Evolutionary conservation across 2,888 invertebrate species (phyloP), one percentile per base, ranked within the genome.

Genomic region (Gortyna flavago): DNA sequence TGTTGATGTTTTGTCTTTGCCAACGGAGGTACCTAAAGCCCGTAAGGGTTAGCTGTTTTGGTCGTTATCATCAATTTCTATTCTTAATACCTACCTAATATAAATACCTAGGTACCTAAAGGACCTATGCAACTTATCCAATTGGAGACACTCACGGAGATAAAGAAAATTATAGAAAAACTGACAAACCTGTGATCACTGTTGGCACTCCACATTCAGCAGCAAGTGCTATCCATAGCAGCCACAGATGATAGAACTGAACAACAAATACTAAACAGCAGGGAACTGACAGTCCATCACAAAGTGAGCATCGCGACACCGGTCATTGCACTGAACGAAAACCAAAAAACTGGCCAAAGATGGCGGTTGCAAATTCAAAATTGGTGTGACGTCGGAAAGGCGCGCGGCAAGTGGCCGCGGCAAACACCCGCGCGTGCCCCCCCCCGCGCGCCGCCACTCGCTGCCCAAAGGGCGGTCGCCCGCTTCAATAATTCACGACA

Each of bases 381-480:
- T 93, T 93, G 93, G 93, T 94, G 93, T 94, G 95, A 94, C 95
- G 94, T 91, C 89, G 91, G 94, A 95, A 95, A 94, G 95, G 92
- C 95, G 93, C 90, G 90, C 95, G 93, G 92, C 93, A 94, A 89
- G 88, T 89, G 89, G 89, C 85, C 87, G 85, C 74, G 66, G 80
- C 87, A 87, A 84, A 94, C 86, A 78, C 73, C 80, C 83, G 84
- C 86, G 77, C 84, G 81, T 74, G 79, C 51, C 51, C 51, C 67
- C 84, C 74, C 80, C 67, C 85, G 70, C 81, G 78, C 76, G 83
- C 80, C 89, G 93, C 90, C 93, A 91, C 91, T 93, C 93, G 92
- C 94, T 90, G 94, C 93, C 94, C 91, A 95, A 95, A 94, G 94
- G 95, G 95, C 95, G 95, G 94, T 93, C 95, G 94, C 85, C 84